phyloP scores from a whole-genome alignment of 2,888 invertebrate species.

The Apamea crenata region DNA sequence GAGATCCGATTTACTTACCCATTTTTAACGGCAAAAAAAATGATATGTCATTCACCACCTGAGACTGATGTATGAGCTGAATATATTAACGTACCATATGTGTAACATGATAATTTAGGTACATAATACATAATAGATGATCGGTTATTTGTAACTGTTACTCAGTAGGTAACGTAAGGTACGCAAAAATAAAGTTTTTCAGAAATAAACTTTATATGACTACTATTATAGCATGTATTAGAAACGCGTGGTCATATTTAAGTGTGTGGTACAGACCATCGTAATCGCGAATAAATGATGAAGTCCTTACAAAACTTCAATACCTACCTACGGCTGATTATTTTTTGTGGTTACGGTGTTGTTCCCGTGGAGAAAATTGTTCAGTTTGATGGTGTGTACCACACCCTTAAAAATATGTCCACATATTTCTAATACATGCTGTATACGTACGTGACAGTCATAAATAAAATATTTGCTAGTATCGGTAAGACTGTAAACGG shows the following conservation, averaged over 20 bases:
- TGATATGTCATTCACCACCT: constrained; percentile 19
- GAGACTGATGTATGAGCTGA: constrained; percentile 22
- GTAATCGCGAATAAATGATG: no score
- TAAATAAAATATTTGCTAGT: background rate
- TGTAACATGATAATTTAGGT: background rate
- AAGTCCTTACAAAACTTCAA: background rate
- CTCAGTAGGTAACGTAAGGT: background rate
- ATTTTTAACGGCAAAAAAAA: constrained; percentile 25
- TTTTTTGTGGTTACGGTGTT: background rate
- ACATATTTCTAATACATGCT: background rate
- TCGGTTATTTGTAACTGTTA: background rate
- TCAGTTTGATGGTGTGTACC: background rate
- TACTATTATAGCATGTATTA: background rate
- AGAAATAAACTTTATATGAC: background rate
- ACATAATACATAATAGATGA: background rate
- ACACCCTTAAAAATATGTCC: background rate
- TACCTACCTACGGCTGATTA: background rate
- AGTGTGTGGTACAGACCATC: background rate
- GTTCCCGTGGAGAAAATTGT: background rate
- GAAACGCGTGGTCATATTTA: background rate
- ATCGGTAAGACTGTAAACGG: background rate
- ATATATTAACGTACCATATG: background rate
- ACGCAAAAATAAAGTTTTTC: background rate
- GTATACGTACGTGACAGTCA: background rate
- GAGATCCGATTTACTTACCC: constrained; percentile 26